Evolutionary conservation across 2,888 invertebrate species (phyloP).

Genomic region (Drosophila basisetae): DNA sequence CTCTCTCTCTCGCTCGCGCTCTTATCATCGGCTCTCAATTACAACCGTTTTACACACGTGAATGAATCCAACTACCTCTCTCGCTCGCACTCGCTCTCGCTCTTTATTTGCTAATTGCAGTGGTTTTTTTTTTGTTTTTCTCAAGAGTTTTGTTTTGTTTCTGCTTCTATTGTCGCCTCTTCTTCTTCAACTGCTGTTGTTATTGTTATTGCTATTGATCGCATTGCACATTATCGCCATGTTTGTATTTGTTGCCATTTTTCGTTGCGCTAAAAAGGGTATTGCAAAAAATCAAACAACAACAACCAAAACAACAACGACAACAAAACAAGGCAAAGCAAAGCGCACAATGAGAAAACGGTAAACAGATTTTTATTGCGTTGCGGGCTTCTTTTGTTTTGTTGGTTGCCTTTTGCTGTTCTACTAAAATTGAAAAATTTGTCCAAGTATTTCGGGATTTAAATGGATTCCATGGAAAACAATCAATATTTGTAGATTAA

Average conservation of each 20-base stretch:
- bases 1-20: slow-evolving; percentile 15
- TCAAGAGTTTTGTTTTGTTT: slow-evolving; percentile 52
- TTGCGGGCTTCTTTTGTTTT: slow-evolving; percentile 38
- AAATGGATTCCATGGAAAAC: neutral
- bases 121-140: slow-evolving; percentile 55
- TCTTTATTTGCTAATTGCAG: slow-evolving; percentile 58
- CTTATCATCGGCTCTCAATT: slow-evolving; percentile 65
- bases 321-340: slow-evolving; percentile 7
- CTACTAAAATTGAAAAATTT: neutral
- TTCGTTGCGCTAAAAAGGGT: slow-evolving; percentile 61
- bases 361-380: slow-evolving; percentile 67
- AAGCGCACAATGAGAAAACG: slow-evolving; percentile 20
- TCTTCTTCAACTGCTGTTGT: neutral
- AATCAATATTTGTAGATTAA: neutral
- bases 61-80: slow-evolving; percentile 24
- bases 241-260: slow-evolving; percentile 79
- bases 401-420: slow-evolving; percentile 12
- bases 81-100: slow-evolving; percentile 2
- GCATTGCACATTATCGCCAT: slow-evolving; percentile 74
- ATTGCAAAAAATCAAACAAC: slow-evolving; percentile 19
- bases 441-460: neutral
- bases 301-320: slow-evolving; percentile 22
- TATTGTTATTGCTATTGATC: slow-evolving; percentile 62
- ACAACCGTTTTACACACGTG: slow-evolving; percentile 70
- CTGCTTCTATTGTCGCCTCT: slow-evolving; percentile 20